Evolutionary conservation across 2,888 invertebrate genomes (phyloP).

Genomic region (Cataglyphis cursor): DNA sequence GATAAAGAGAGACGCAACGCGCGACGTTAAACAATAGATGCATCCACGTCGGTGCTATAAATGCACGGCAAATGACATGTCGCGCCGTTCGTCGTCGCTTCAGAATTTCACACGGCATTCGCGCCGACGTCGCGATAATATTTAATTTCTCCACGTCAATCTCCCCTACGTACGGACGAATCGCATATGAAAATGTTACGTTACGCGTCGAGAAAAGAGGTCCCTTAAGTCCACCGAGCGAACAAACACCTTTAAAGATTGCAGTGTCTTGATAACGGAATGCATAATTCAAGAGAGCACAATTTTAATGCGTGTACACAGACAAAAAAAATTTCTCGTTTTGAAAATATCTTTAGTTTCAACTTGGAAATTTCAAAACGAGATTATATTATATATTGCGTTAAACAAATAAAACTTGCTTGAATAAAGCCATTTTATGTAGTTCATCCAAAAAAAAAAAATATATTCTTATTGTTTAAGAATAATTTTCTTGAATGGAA

Average conservation of each 20-base stretch:
- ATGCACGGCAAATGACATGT: constrained; percentile 53
- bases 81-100: constrained; percentile 23
- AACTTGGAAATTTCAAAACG: no score
- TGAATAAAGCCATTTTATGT: no score
- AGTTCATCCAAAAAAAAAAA: no score
- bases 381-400: no score
- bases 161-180: not conserved
- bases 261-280: not conserved
- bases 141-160: constrained; percentile 47
- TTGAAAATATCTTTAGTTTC: no score
- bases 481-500: no score
- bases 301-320: not conserved
- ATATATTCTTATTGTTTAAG: no score
- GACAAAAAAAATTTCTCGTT: no score
- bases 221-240: not conserved
- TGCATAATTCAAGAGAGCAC: not conserved
- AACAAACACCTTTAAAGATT: not conserved
- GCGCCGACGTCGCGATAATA: constrained; percentile 33
- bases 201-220: not conserved
- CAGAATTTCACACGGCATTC: constrained; percentile 33
- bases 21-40: constrained; percentile 50
- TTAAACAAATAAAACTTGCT: no score
- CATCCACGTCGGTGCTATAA: constrained; percentile 45
- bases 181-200: constrained; percentile 22
- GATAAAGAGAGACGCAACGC: constrained; percentile 29